Evolutionary conservation across 2,113 vertebrate genomes (phyloP), one percentile per base, ranked within the genome.

Genomic region (Ailurus styani): DNA sequence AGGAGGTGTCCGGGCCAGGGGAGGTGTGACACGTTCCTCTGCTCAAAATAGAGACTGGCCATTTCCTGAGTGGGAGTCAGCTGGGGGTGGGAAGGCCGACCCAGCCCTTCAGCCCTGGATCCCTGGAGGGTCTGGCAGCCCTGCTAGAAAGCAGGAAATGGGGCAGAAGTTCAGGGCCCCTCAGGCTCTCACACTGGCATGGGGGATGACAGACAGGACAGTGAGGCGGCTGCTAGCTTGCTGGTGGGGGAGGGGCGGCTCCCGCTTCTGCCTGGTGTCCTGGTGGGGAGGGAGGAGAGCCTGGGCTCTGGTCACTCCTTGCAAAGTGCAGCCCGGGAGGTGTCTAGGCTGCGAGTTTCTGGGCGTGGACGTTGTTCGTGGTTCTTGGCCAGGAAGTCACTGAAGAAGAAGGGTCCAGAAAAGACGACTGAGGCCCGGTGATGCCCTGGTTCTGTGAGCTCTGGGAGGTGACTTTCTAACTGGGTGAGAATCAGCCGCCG

Each of bases 31-130:
- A 55, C 23, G 31, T 70, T 70, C 29, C 78, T 97, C 91, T 75
- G 95, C 96, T 95, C 93, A 91, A 95, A 97, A 97, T 95, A 98
- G 97, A 94, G 96, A 85, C 95, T 42, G 45, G 92, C 62, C 0
- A 8, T 64, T 97, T 97, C 96, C 97, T 87, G 92, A 90, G 73
- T 78, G 60, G 73, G 85, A 72, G 87, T 77, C 40, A 14, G 45
- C 83, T 13, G 64, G 37, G 52, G 17, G 17, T 45, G 81, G 77
- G 52, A 40, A 91, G 70, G 68, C 95, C 66, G 29, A 5, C 34
- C 79, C 42, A 50, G 47, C 82, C 85, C 91, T 70, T 3, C 0
- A 9, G 29, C 57, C 45, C 88, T 64, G 73, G 82, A n/a, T 47
- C 66, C 1, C 1, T 8, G 45, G 40, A 83, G 52, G 34, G 20